phyloP scores from a whole-genome alignment of 2,888 invertebrate genomes.

The Danaus chrysippus region DNA sequence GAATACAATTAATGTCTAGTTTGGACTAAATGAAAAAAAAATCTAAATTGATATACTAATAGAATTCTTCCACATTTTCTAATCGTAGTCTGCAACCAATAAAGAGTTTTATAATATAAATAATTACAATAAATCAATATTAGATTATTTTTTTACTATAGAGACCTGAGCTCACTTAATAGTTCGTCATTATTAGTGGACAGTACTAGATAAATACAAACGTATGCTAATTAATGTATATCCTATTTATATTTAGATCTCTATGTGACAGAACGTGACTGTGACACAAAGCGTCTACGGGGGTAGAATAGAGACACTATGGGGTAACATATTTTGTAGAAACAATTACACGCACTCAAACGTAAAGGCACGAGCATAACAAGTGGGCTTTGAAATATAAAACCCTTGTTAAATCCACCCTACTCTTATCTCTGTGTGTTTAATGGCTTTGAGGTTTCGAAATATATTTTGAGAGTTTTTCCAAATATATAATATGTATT shows the following conservation, averaged over 20 bases:
- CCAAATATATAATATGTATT: background rate
- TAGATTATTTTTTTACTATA: no score
- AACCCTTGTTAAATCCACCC: conserved; percentile 9
- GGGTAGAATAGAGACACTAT: background rate
- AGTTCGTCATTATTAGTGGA: no score
- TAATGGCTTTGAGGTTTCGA: background rate
- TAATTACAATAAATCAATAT: no score
- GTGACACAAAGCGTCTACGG: conserved; percentile 25
- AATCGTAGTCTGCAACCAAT: no score
- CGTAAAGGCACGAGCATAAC: conserved; percentile 31
- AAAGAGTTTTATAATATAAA: no score
- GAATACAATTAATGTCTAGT: no score
- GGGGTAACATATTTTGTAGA: conserved; percentile 4
- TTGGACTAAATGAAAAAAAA: no score
- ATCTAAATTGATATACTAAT: no score
- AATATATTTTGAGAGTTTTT: background rate
- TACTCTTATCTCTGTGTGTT: conserved; percentile 1
- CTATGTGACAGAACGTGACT: conserved; percentile 25
- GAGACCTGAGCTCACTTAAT: no score
- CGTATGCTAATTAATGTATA: conserved; percentile 18
- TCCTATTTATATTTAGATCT: background rate
- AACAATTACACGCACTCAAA: conserved; percentile 28
- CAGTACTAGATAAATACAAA: background rate
- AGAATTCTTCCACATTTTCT: no score
- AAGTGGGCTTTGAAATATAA: conserved; percentile 29